Conservation (phyloP, 2,113 vertebrate genomes). For the Eonycteris spelaea region DNA sequence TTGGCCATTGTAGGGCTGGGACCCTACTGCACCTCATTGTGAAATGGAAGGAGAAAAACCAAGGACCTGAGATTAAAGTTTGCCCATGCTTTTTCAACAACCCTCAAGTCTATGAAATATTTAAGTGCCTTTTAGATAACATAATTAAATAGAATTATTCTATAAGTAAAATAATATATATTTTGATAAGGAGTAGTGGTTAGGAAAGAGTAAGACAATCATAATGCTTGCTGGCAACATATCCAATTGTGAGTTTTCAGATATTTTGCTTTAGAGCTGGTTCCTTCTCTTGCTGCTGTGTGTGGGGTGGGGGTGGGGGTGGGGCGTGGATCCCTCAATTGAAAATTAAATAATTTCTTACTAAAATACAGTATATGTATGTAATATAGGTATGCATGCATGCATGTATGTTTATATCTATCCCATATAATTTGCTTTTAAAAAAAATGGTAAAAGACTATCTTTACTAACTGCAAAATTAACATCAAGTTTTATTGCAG, state of each 20-base stretch:
- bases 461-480: neutral
- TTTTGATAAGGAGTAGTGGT: neutral
- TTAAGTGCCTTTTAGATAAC: neutral
- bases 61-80: too few species aligned
- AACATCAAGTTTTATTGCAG: neutral
- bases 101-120: neutral
- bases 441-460: neutral
- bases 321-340: neutral
- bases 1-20: neutral
- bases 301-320: too few species aligned
- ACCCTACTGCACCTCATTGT: neutral
- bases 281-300: neutral
- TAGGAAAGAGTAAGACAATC: neutral
- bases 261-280: neutral
- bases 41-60: neutral
- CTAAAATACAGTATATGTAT: neutral
- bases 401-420: neutral
- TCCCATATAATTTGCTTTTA: neutral
- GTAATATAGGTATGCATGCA: neutral
- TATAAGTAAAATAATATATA: neutral
- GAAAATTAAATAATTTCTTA: neutral
- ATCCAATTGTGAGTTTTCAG: neutral
- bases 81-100: neutral
- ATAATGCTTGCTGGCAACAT: neutral
- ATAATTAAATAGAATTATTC: neutral